These are phyloP conservation scores for Drosophila austrosaltans DNA, from an alignment of 2,888 invertebrate species.

Conservation along the genomic window DNA sequence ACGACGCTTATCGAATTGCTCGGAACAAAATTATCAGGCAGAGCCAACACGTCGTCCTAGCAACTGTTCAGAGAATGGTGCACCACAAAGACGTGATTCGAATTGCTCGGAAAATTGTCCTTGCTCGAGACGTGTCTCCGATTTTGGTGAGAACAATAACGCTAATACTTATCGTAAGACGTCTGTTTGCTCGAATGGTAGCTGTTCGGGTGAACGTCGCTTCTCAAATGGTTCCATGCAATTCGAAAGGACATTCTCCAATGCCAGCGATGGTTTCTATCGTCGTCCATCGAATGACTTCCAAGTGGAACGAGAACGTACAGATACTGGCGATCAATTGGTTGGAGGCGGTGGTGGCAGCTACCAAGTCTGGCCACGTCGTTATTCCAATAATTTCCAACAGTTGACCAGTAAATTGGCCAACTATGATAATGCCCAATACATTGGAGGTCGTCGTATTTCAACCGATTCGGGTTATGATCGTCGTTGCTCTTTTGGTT, in stretches of 20 bases:
- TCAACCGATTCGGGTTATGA: conserved; percentile 84
- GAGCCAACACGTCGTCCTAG: conserved; percentile 81
- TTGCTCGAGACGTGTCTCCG: conserved; percentile 81
- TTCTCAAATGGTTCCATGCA: conserved; percentile 84
- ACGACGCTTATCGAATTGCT: conserved; percentile 82
- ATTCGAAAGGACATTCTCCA: conserved; percentile 81
- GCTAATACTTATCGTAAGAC: conserved; percentile 74
- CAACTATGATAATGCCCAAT: conserved; percentile 81
- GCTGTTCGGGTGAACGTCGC: conserved; percentile 83
- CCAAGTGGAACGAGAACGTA: conserved; percentile 78
- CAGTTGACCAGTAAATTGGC: conserved; percentile 82
- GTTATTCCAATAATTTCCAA: conserved; percentile 82
- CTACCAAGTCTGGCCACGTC: conserved; percentile 81
- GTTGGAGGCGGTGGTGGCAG: conserved; percentile 81
- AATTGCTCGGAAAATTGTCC: conserved; percentile 83
- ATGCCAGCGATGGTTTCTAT: conserved; percentile 78
- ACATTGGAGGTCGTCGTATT: conserved; percentile 82
- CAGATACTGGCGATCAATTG: conserved; percentile 72
- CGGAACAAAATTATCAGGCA: conserved; percentile 77
- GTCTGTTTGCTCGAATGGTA: conserved; percentile 83
- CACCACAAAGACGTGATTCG: conserved; percentile 81
- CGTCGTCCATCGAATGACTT: conserved; percentile 82
- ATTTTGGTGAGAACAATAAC: conserved; percentile 72
- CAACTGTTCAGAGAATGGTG: conserved; percentile 81
- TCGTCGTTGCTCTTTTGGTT: conserved; percentile 82